Percentiles rank a stretch among this genome's conserved stretches.
Conservation (phyloP, 2,888 invertebrate species). For the Eupithecia subfuscata region DNA sequence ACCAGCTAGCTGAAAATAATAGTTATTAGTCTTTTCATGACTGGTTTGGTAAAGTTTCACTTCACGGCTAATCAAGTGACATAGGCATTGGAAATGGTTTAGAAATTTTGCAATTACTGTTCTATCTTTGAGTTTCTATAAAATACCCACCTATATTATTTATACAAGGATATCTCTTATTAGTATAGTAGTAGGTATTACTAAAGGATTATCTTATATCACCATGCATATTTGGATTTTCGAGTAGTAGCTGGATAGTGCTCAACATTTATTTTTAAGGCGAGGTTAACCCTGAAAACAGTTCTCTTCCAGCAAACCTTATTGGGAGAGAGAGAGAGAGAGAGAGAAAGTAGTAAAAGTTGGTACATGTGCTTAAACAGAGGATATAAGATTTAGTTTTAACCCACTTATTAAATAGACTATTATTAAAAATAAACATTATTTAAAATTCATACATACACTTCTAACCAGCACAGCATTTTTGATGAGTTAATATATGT, state of each 20-base stretch:
- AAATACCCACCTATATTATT: background rate
- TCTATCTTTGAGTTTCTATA: background rate
- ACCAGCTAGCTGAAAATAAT: slow-evolving; percentile 38
- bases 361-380: too few species aligned
- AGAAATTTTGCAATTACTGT: slow-evolving; percentile 52
- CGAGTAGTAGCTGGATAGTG: background rate
- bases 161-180: background rate
- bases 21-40: slow-evolving; percentile 32
- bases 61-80: slow-evolving; percentile 61
- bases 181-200: background rate
- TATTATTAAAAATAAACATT: background rate
- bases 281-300: too few species aligned
- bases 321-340: too few species aligned
- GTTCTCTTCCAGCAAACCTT: too few species aligned
- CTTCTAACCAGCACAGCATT: background rate
- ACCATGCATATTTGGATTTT: background rate
- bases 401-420: too few species aligned
- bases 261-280: too few species aligned
- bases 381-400: too few species aligned
- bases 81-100: slow-evolving; percentile 48
- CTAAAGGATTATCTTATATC: too few species aligned
- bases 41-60: slow-evolving; percentile 51
- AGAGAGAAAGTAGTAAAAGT: too few species aligned
- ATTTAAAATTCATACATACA: background rate
- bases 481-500: background rate